Base-by-base conservation (phyloP, 2,797 vertebrate genomes). In the Pagetopsis macropterus region DNA sequence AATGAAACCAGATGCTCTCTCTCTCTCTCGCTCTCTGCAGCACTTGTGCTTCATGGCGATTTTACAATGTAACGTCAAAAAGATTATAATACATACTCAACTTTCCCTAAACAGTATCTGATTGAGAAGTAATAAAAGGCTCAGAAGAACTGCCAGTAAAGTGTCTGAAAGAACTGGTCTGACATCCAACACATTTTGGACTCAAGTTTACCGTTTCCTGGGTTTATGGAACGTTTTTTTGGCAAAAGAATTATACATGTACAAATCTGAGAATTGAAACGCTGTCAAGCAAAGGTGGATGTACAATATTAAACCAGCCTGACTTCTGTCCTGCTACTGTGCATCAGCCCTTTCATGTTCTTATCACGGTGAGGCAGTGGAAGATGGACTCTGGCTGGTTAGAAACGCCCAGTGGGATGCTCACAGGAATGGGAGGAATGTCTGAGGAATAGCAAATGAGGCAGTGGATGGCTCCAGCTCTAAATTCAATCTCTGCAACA, bases 381-480 rank as follows among this genome's bases (percentile, higher is more conserved):
- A 84, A 85, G 74, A 85, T 81, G 65, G 72, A 84, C 75, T 80
- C 59, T 31, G 69, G 69, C 62, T 60, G 61, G 66, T 74, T 48
- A 71, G 75, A 83, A 81, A 89, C 48, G 41, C 83, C 75, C 85
- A 75, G 75, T 84, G 76, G 75, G 85, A 86, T 82, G 82, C 82
- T 65, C 63, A 62, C 13, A 88, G 85, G 86, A 92, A 92, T 91
- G 88, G 78, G 72, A 92, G 79, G 88, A 93, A 93, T 92, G 87
- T 86, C 62, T 69, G 68, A 41, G 58, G 70, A 86, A 80, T 9
- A 84, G 78, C 84, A 84, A 82, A 86, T 78, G 69, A 79, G 55
- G 43, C 64, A 40, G 64, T 59, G 75, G 41, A 80, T 44, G 48
- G 15, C 48, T 79, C 19, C 62, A 44, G 41, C 41, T 58, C 43